These are phyloP conservation scores for Steromphala cineraria DNA, from an alignment of 2,888 invertebrate genomes.

Conservation along the genomic window DNA sequence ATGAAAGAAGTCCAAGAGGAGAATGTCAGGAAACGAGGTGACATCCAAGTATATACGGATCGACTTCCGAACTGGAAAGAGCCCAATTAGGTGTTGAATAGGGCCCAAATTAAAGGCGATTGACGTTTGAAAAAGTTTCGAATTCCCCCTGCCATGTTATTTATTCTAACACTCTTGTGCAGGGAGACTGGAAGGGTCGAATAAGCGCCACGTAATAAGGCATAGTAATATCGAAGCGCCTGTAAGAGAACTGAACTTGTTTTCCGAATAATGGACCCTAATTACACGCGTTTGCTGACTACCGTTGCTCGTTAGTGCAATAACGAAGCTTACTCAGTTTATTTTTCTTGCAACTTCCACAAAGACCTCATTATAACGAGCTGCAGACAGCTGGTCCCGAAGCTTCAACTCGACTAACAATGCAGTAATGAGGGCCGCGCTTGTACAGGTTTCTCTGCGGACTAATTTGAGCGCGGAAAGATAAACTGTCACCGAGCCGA, in stretches of 20 bases:
- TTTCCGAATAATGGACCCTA: constrained; percentile 30
- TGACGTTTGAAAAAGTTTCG: background rate
- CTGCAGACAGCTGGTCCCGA: background rate
- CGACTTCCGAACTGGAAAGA: no score
- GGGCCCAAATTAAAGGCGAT: background rate
- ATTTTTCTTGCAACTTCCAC: constrained; percentile 20
- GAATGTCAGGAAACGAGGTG: no score
- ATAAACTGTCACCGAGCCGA: constrained; percentile 32
- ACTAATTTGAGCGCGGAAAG: constrained; percentile 37
- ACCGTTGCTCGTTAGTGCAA: constrained; percentile 25
- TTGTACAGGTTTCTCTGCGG: constrained; percentile 20
- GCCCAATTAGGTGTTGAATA: background rate
- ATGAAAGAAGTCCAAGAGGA: no score
- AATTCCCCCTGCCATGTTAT: background rate
- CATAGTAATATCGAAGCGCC: background rate
- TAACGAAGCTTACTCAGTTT: constrained; percentile 20
- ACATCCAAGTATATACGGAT: no score
- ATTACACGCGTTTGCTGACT: constrained; percentile 27
- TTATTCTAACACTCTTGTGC: background rate
- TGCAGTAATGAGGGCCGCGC: constrained; percentile 13
- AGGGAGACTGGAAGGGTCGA: background rate
- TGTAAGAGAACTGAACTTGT: constrained; percentile 19
- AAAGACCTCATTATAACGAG: background rate
- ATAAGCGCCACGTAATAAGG: background rate
- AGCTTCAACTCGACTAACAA: background rate